These are phyloP conservation scores for Cyclophora punctaria DNA, from an alignment of 2,888 invertebrate species.

Conservation along the genomic window DNA sequence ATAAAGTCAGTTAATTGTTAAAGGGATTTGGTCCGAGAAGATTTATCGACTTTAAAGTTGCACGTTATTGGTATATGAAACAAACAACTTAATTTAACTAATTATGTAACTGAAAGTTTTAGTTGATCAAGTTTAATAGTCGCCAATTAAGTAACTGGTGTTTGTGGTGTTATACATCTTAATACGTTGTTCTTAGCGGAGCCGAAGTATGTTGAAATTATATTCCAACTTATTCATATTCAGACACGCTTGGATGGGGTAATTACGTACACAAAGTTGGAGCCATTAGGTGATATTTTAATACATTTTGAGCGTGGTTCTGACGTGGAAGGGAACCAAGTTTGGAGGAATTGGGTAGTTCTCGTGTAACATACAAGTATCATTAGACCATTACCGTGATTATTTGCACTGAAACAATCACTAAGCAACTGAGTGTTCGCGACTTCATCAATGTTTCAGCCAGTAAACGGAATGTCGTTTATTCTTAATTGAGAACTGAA, in stretches of 20 bases:
- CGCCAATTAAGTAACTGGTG: conserved; percentile 9
- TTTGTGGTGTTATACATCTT: conserved; percentile 2
- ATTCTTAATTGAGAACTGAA: conserved; percentile 59
- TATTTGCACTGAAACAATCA: conserved; percentile 31
- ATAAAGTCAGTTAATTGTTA: too few species aligned
- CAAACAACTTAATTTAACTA: too few species aligned
- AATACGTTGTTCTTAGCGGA: conserved; percentile 1
- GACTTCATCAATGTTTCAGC: conserved; percentile 67
- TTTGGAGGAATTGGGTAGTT: too few species aligned
- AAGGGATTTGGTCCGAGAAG: too few species aligned
- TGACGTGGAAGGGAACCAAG: conserved; percentile 8
- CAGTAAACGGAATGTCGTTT: conserved; percentile 49
- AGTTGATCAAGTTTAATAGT: neutral
- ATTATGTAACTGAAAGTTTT: too few species aligned
- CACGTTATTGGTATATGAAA: too few species aligned
- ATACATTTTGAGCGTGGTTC: conserved; percentile 4
- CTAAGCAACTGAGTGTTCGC: conserved; percentile 14
- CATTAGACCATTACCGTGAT: conserved; percentile 66
- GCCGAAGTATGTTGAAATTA: conserved; percentile 7
- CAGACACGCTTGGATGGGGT: conserved; percentile 7
- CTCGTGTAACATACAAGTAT: conserved; percentile 24
- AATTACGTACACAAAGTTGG: conserved; percentile 24
- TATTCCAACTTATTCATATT: conserved; percentile 11
- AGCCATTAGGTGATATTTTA: conserved; percentile 31
- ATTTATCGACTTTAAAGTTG: too few species aligned